These are phyloP conservation scores for Tor tambroides DNA, from an alignment of 2,113 vertebrate genomes.

Conservation along the genomic window DNA sequence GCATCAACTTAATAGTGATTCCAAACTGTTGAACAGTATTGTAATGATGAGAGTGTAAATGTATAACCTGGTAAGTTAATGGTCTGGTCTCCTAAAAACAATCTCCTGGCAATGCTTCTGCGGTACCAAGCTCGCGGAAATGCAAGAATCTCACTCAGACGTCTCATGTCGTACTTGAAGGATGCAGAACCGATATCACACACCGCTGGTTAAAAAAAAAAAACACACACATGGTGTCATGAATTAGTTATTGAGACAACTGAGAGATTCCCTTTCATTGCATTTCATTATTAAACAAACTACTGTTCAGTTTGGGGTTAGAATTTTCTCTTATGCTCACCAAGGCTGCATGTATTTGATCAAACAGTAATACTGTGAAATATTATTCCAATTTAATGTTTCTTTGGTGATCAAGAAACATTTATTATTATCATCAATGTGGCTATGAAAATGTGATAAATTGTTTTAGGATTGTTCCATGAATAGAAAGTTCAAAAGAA, in stretches of 20 bases:
- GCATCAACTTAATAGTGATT: background rate
- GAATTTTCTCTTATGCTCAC: background rate
- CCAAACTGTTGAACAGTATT: background rate
- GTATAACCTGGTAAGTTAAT: slow-evolving; percentile 90
- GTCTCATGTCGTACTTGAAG: slow-evolving; percentile 98
- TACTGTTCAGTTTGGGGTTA: background rate
- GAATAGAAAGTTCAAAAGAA: too few species aligned
- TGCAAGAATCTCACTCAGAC: slow-evolving; percentile 96
- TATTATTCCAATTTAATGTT: background rate
- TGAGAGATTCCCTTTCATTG: background rate
- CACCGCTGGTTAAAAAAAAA: slow-evolving; percentile 79
- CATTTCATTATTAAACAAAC: background rate
- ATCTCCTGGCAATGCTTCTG: slow-evolving; percentile 92
- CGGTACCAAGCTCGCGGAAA: slow-evolving; percentile 98
- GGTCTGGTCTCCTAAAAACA: slow-evolving; percentile 97
- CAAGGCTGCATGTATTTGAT: background rate
- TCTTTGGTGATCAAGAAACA: background rate
- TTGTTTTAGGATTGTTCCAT: too few species aligned
- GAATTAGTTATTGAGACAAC: background rate
- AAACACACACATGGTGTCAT: background rate
- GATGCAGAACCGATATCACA: slow-evolving; percentile 99
- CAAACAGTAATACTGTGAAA: background rate
- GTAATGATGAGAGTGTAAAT: background rate
- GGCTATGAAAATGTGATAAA: too few species aligned
- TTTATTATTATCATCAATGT: background rate